phyloP scores from a whole-genome alignment of 2,797 vertebrate species.

The Gymnopithys bicolor region DNA sequence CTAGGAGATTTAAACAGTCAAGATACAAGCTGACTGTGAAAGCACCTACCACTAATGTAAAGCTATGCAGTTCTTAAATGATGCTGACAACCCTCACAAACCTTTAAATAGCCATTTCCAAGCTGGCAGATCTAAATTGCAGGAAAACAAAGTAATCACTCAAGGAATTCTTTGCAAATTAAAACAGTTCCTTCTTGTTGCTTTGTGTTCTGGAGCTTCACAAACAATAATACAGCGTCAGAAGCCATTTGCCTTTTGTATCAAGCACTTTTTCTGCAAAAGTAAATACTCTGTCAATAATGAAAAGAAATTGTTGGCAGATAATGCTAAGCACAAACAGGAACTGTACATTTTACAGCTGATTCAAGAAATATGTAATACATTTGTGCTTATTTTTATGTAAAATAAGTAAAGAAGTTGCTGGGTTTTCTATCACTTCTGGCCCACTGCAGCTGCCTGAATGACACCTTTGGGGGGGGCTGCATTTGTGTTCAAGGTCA shows the following conservation, averaged over 20 bases:
- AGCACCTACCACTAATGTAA: constrained; percentile 49
- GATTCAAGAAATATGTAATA: neutral
- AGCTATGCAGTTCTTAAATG: constrained; percentile 54
- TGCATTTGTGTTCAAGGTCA: neutral
- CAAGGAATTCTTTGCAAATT: constrained; percentile 54
- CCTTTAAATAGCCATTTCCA: constrained; percentile 66
- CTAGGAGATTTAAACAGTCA: constrained; percentile 40
- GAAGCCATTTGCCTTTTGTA: constrained; percentile 18
- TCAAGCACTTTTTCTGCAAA: neutral
- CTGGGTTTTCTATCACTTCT: neutral
- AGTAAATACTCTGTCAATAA: neutral
- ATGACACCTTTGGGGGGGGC: neutral
- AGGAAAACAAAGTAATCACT: constrained; percentile 61
- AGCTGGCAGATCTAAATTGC: constrained; percentile 50
- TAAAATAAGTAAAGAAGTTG: neutral
- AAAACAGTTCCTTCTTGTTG: constrained; percentile 41
- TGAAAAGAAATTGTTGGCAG: neutral
- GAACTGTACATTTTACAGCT: neutral
- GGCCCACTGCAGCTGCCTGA: neutral
- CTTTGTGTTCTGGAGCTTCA: constrained; percentile 34
- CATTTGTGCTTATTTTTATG: neutral
- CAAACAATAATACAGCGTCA: neutral
- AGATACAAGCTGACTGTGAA: constrained; percentile 50
- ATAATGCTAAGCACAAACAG: neutral
- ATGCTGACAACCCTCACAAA: constrained; percentile 58